A percentile compares a stretch with the other conserved stretches of the same genome.
Evolutionary conservation across 2,113 vertebrate genomes (phyloP).

Genomic region (Dicaeum eximium): DNA sequence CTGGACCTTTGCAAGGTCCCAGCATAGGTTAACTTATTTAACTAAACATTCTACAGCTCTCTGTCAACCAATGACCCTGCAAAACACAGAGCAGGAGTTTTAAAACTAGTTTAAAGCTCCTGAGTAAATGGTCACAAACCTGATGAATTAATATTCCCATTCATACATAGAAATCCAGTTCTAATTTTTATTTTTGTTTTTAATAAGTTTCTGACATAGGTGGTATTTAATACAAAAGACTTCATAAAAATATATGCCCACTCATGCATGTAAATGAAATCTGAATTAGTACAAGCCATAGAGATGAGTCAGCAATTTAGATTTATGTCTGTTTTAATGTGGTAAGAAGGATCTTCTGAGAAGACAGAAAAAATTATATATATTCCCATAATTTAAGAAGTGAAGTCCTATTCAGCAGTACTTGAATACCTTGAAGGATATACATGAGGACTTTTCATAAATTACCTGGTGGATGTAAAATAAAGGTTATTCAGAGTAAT

Average conservation of each 20-base stretch:
- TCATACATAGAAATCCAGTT: background rate
- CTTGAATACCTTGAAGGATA: background rate
- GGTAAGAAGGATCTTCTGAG: background rate
- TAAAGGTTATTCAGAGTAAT: conserved; percentile 20
- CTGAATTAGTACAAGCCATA: background rate
- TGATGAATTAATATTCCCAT: background rate
- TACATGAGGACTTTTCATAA: background rate
- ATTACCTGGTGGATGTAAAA: background rate
- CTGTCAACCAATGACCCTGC: background rate
- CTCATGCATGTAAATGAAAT: background rate
- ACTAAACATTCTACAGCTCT: background rate
- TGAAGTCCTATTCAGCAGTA: background rate
- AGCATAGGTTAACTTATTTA: background rate
- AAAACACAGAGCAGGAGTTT: background rate
- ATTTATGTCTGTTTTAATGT: background rate
- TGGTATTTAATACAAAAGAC: background rate
- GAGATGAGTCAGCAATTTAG: background rate
- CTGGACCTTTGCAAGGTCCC: background rate
- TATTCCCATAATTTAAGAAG: background rate
- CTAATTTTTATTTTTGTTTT: background rate
- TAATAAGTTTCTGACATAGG: background rate
- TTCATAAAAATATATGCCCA: background rate
- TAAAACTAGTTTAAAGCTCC: background rate
- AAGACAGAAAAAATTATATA: background rate
- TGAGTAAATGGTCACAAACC: background rate